These are phyloP conservation scores for Oreotrochilus melanogaster DNA, from an alignment of 2,113 vertebrate species.

Conservation along the genomic window DNA sequence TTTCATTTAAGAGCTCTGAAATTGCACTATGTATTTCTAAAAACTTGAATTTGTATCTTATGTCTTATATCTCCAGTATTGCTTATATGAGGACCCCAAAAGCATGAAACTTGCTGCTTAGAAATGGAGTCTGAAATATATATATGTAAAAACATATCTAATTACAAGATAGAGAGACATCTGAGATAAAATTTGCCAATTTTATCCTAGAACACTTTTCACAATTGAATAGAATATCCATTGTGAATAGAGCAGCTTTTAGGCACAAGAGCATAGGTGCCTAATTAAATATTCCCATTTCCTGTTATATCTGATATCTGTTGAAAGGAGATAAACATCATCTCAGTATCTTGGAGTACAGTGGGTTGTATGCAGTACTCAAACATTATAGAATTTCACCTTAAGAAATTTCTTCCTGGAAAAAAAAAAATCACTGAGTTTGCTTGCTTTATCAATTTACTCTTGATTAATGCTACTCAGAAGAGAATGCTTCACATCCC, in stretches of 20 bases:
- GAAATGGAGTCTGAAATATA: not conserved
- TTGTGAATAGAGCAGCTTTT: not conserved
- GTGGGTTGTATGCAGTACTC: not conserved
- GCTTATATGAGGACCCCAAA: not conserved
- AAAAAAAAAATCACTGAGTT: not conserved
- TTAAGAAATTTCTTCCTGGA: not conserved
- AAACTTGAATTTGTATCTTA: not conserved
- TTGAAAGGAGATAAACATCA: not conserved
- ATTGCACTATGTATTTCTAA: not conserved
- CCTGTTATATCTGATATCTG: not conserved
- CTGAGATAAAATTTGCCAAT: constrained; percentile 4
- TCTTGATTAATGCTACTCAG: not conserved
- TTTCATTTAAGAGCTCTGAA: not conserved
- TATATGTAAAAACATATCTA: not conserved
- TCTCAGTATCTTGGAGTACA: not conserved
- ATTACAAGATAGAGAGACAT: not conserved
- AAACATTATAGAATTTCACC: not conserved
- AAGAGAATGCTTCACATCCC: not conserved
- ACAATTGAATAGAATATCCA: not conserved
- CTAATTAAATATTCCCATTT: not conserved
- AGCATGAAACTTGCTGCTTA: not conserved
- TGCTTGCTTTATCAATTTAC: not conserved
- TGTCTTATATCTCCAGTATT: not conserved
- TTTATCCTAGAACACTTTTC: not conserved
- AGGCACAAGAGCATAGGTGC: not conserved